Conservation (phyloP, 2,797 vertebrate species). For the Pachyuromys duprasi region DNA sequence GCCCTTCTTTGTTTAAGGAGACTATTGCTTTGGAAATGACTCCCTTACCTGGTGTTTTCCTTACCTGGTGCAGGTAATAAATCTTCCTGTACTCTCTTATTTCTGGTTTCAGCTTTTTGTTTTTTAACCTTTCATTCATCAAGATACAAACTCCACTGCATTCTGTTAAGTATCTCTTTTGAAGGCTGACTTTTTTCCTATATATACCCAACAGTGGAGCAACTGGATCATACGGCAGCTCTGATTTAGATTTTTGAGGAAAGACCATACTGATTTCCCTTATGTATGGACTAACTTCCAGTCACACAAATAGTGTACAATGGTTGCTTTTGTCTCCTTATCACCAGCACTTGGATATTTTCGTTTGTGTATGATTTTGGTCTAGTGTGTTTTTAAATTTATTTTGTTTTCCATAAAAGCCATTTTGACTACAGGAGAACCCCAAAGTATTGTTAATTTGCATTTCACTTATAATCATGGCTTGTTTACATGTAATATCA, state of each 20-base stretch:
- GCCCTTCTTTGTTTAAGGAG: background rate
- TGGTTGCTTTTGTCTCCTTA: background rate
- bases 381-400: background rate
- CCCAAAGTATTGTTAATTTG: background rate
- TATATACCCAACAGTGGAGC: background rate
- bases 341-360: background rate
- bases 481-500: conserved; percentile 28
- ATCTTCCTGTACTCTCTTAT: background rate
- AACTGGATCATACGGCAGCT: background rate
- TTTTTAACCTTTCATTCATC: background rate
- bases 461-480: background rate
- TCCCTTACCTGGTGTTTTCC: background rate
- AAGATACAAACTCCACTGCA: background rate
- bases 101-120: background rate
- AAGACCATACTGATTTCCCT: background rate
- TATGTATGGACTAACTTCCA: background rate
- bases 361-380: background rate
- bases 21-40: background rate
- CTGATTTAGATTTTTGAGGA: background rate
- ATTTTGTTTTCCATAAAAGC: background rate
- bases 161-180: background rate
- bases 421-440: background rate
- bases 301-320: background rate
- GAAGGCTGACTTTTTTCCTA: background rate
- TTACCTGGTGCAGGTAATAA: background rate